A percentile compares a stretch with the other conserved stretches of the same genome.
Evolutionary conservation across 2,797 vertebrate species (phyloP).

Genomic region (Dipus sagitta): DNA sequence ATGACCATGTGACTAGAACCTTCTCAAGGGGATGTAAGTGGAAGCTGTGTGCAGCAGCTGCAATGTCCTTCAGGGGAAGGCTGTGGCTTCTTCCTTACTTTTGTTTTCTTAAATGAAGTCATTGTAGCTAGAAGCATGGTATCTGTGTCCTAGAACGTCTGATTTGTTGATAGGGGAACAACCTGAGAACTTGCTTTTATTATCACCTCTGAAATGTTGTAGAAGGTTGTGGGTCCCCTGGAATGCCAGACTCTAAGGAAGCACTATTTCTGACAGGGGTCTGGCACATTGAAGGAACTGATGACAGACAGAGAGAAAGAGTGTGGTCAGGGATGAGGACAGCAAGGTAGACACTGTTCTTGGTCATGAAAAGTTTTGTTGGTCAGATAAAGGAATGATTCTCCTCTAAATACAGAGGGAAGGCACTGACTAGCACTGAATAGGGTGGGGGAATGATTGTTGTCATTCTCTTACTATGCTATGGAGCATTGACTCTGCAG

Average conservation of each 20-base stretch:
- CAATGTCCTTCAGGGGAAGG: neutral
- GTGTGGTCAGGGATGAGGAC: neutral
- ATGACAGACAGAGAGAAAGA: slow-evolving; percentile 4
- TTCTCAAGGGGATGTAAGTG: neutral
- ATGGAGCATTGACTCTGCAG: neutral
- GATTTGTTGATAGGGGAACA: neutral
- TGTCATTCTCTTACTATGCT: neutral
- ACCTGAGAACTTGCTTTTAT: neutral
- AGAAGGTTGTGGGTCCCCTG: neutral
- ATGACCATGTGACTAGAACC: neutral
- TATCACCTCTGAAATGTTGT: neutral
- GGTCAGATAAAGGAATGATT: neutral
- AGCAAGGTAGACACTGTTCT: neutral
- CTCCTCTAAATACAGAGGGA: neutral
- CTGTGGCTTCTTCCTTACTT: neutral
- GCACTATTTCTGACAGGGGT: neutral
- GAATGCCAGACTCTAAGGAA: neutral
- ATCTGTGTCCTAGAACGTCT: neutral
- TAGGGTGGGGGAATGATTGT: neutral
- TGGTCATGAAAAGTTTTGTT: neutral
- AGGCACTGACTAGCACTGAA: neutral
- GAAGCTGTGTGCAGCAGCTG: neutral
- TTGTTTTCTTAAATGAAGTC: neutral
- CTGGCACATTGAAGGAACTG: neutral
- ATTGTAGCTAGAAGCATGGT: neutral